These are phyloP conservation scores for Pristionchus arcanus DNA, from an alignment of 2,888 invertebrate species.

Conservation along the genomic window DNA sequence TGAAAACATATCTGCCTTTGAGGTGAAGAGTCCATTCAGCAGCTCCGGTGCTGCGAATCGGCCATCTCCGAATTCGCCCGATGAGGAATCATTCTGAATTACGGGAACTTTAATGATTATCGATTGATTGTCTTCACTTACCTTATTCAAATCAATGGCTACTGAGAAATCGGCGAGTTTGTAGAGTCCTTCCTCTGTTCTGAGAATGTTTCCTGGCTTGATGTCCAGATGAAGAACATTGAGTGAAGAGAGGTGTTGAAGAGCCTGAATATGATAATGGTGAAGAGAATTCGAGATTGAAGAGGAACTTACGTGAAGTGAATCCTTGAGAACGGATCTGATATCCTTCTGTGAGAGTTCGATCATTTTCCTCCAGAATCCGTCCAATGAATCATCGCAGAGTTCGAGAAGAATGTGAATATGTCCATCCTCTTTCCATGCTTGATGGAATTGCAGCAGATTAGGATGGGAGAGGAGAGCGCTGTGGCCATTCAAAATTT, in stretches of 20 bases:
- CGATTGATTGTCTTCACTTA: not conserved
- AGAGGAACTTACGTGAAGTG: not conserved
- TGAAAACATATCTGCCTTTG: constrained; percentile 8
- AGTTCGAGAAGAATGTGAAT: not conserved
- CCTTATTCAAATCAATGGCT: not conserved
- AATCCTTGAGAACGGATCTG: not conserved
- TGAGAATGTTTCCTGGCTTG: not conserved
- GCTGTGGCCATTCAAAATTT: too few species aligned
- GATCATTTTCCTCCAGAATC: not conserved
- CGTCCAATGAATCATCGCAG: not conserved
- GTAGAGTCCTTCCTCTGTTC: not conserved
- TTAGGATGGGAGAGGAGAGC: not conserved
- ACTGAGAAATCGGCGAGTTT: constrained; percentile 23
- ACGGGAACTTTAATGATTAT: not conserved
- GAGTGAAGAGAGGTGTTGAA: not conserved
- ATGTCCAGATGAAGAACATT: not conserved
- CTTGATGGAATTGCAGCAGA: not conserved
- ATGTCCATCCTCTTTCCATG: not conserved
- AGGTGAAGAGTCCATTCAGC: not conserved
- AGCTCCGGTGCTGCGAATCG: constrained; percentile 17
- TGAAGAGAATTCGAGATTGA: not conserved
- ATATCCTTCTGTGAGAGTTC: not conserved
- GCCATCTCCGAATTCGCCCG: not conserved
- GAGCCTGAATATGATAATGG: not conserved
- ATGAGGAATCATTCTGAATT: not conserved